Conservation (phyloP, 2,797 vertebrate species). For the Melanogrammus aeglefinus region DNA sequence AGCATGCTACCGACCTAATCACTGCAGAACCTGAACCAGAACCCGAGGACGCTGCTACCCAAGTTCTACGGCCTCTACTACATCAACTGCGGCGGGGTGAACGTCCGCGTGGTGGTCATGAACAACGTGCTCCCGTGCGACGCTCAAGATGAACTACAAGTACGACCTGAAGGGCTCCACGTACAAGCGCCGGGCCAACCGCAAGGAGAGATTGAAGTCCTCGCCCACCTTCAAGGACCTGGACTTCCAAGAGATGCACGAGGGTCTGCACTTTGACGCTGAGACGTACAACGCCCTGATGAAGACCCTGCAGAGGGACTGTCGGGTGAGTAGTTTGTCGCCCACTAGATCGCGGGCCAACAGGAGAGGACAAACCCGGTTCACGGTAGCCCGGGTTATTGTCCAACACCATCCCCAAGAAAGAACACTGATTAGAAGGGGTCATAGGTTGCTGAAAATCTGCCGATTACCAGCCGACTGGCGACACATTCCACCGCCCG, state of each 20-base stretch:
- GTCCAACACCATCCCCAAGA: too few species aligned
- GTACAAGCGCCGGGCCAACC: conserved; percentile 87
- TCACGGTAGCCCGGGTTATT: too few species aligned
- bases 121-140: conserved; percentile 92
- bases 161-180: conserved; percentile 97
- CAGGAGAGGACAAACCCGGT: background rate
- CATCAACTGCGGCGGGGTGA: conserved; percentile 86
- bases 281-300: conserved; percentile 90
- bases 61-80: conserved; percentile 99
- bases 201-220: conserved; percentile 84
- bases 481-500: background rate
- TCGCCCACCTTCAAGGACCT: conserved; percentile 93
- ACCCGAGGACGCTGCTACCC: conserved; percentile 90
- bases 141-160: conserved; percentile 90
- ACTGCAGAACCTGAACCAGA: conserved; percentile 92
- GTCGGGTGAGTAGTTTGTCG: conserved; percentile 65
- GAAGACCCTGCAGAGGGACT: conserved; percentile 94
- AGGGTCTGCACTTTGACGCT: conserved; percentile 87
- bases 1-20: background rate
- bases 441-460: too few species aligned
- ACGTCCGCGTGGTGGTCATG: conserved; percentile 91
- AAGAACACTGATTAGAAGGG: too few species aligned
- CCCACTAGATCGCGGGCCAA: background rate
- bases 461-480: too few species aligned
- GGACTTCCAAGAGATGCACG: conserved; percentile 93